Evolutionary conservation across 1,140 invertebrate genomes (phyloP).

Genomic region (Zaprionus tsacasi): DNA sequence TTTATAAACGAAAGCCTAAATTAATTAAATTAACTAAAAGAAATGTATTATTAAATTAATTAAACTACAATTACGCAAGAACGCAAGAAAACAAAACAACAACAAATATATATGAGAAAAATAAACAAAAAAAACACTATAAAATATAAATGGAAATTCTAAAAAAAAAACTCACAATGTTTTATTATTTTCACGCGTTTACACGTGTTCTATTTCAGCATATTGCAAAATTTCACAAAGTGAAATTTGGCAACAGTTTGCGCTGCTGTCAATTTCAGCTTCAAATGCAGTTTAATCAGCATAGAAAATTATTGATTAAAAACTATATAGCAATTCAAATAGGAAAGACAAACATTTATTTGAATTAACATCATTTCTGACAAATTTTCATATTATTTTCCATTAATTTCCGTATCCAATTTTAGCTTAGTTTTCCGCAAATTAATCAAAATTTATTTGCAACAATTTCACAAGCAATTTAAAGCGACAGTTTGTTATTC

Average conservation of each 20-base stretch:
- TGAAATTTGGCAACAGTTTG: background rate
- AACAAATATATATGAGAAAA: constrained; percentile 53
- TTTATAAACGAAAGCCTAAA: constrained; percentile 72
- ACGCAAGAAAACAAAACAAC: constrained; percentile 30
- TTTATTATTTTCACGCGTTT: constrained; percentile 4
- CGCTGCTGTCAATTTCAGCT: no score
- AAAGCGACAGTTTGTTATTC: constrained; percentile 30
- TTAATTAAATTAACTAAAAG: constrained; percentile 80
- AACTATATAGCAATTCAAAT: background rate
- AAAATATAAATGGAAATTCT: constrained; percentile 60
- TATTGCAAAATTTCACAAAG: background rate
- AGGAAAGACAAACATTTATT: background rate
- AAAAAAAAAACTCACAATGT: constrained; percentile 27
- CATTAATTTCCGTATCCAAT: background rate
- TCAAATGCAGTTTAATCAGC: no score
- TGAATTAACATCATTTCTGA: background rate
- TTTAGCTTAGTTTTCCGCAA: background rate
- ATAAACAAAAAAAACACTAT: constrained; percentile 60
- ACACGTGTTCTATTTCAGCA: constrained; percentile 7
- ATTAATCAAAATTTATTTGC: constrained; percentile 19
- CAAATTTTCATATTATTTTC: background rate
- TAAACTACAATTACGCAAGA: constrained; percentile 69
- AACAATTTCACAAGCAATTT: constrained; percentile 6
- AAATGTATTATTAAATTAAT: constrained; percentile 83
- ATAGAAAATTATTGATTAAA: background rate